phyloP scores from a whole-genome alignment of 64 coral and sea anemone species.

The Montipora capricornis region DNA sequence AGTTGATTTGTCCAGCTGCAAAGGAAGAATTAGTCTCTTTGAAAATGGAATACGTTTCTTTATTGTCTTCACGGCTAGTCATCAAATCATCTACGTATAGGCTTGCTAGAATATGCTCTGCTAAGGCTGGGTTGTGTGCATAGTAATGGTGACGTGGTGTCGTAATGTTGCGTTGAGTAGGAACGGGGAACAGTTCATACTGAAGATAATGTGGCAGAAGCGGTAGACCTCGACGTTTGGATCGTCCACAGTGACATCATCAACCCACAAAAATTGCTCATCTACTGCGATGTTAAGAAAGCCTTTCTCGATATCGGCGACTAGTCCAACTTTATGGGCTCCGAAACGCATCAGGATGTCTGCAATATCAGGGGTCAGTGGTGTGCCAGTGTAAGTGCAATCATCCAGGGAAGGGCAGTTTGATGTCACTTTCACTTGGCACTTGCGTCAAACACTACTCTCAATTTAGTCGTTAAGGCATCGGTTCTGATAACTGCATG shows the following conservation, averaged over 20 bases:
- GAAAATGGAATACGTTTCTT: too few relatives aligned
- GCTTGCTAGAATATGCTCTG: too few relatives aligned
- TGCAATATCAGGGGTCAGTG: conserved; percentile 39
- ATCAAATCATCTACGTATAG: too few relatives aligned
- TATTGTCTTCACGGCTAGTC: too few relatives aligned
- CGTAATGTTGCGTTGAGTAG: too few relatives aligned
- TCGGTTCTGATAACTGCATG: conserved; percentile 54
- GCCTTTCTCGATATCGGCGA: conserved; percentile 47
- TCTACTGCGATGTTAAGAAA: conserved; percentile 49
- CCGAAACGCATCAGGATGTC: conserved; percentile 73
- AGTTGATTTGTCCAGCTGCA: conserved; percentile 27
- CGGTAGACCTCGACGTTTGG: too few relatives aligned
- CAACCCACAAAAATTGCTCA: conserved; percentile 50
- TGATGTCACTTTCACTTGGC: conserved; percentile 28
- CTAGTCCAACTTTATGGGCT: conserved; percentile 63
- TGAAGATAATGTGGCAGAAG: too few relatives aligned
- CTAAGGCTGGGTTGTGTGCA: too few relatives aligned
- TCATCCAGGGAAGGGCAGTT: conserved; percentile 63
- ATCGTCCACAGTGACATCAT: background rate
- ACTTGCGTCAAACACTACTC: conserved; percentile 17
- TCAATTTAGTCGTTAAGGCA: conserved; percentile 42
- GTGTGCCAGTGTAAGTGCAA: conserved; percentile 54
- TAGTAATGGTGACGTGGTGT: too few relatives aligned
- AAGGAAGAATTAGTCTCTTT: background rate
- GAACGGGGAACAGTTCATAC: too few relatives aligned